Evolutionary conservation across 2,113 vertebrate genomes (phyloP), one percentile per base, ranked within the genome.

Genomic region (Coregonus clupeaformis): DNA sequence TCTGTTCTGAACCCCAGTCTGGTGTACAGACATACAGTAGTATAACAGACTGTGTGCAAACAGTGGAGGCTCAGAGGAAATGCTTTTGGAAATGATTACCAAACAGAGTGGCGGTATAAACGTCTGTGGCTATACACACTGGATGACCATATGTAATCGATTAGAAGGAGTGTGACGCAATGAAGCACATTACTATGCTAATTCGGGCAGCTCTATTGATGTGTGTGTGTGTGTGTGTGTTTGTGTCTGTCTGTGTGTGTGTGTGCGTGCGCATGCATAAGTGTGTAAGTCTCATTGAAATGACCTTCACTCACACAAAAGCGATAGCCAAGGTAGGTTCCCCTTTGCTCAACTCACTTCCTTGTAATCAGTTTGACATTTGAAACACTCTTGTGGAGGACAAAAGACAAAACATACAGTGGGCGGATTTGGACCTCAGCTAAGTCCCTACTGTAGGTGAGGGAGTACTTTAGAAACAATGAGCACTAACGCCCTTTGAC

Each of bases 141-240:
- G 82, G 76, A 77, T 79, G 85, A 85, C 85, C 86, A 82, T 75
- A 82, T 69, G 82, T 90, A 92, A 93, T 92, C 91, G 91, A 93
- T 93, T 93, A 89, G 83, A 83, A 77, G 76, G 73, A 86, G 86
- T 85, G 85, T 90, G 89, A 91, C n/a, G 86, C 84, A 88, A 90
- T 86, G 85, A 84, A 85, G 73, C 85, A 80, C 87, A 91, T 90
- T 86, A 90, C 89, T 90, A 89, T 91, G 84, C 89, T 90, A 93
- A 93, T 92, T 91, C 90, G 57, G 79, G 68, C 80, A 68, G 81
- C 63, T 49, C 71, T 16, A 25, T 74, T 72, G 76, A 90, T 82
- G 77, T n/a, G n/a, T n/a, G n/a, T n/a, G n/a, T n/a, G n/a, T n/a
- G n/a, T 80, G 74, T 52, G 32, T 66, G 83, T 78, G 76, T 24